phyloP scores from a whole-genome alignment of 2,113 vertebrate genomes.

The Laticauda colubrina region DNA sequence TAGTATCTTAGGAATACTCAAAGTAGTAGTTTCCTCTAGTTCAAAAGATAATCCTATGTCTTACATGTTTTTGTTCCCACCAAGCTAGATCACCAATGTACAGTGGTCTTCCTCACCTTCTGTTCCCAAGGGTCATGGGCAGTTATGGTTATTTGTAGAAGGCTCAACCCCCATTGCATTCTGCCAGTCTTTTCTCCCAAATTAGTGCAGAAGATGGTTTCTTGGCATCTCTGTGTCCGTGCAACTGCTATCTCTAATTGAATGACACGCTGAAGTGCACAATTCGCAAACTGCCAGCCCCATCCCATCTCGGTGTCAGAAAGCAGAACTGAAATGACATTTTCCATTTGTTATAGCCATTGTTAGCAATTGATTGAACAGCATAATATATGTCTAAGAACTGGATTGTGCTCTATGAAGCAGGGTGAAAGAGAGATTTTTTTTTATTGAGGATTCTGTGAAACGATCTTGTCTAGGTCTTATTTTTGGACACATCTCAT shows the following conservation, averaged over 20 bases:
- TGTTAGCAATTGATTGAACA: conserved; percentile 2
- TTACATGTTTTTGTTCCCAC: neutral
- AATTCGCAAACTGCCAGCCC: conserved; percentile 58
- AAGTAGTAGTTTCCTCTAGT: neutral
- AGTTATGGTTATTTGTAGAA: neutral
- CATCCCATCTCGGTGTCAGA: conserved; percentile 27
- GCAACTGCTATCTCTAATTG: conserved; percentile 61
- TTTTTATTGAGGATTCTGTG: neutral
- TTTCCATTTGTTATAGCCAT: conserved; percentile 49
- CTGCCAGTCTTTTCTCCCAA: neutral
- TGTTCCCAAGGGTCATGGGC: neutral
- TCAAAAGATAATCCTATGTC: neutral
- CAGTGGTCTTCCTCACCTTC: neutral
- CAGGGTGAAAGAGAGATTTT: neutral
- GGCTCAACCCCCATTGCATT: neutral
- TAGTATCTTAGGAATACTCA: neutral
- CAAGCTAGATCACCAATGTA: neutral
- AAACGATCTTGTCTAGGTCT: neutral
- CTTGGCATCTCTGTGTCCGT: conserved; percentile 54
- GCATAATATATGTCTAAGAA: neutral
- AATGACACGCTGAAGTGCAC: conserved; percentile 71
- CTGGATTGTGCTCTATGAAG: neutral
- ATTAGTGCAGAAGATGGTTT: conserved; percentile 64
- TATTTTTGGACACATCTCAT: neutral
- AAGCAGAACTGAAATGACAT: conserved; percentile 50